Percentiles rank a stretch among this genome's conserved stretches.
Conservation (phyloP, 2,113 vertebrate genomes). For the Crotalus horridus region DNA sequence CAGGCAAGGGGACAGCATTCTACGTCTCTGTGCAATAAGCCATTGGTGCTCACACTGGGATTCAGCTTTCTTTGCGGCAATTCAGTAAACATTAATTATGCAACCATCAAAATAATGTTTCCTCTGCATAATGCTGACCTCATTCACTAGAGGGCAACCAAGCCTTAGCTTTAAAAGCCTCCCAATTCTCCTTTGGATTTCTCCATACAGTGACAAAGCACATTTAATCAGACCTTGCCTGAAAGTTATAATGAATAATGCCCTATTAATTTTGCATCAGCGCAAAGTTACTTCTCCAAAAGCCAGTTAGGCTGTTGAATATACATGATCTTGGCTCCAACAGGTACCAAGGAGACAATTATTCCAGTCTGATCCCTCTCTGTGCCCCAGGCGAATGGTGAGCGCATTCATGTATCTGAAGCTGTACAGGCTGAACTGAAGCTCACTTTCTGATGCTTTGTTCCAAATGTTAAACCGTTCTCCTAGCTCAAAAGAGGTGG, state of each 20-base stretch:
- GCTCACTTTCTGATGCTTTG: neutral
- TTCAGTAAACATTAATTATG: conserved; percentile 68
- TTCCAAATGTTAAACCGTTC: fast-evolving
- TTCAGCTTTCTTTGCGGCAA: conserved; percentile 42
- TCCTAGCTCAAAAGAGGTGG: neutral
- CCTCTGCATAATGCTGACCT: conserved; percentile 76
- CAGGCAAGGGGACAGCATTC: conserved; percentile 15
- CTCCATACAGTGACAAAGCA: conserved; percentile 60
- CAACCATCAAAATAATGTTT: conserved; percentile 64
- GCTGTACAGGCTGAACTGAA: fast-evolving
- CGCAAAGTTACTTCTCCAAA: conserved; percentile 50
- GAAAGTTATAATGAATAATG: conserved; percentile 59
- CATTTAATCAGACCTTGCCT: conserved; percentile 54
- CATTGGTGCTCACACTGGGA: conserved; percentile 40
- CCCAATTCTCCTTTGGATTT: conserved; percentile 60
- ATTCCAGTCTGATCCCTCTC: fast-evolving
- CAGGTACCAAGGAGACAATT: conserved; percentile 18
- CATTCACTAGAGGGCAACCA: conserved; percentile 82
- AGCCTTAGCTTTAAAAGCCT: conserved; percentile 66
- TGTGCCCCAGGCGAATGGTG: neutral
- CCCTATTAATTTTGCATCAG: conserved; percentile 59
- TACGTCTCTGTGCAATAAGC: conserved; percentile 10
- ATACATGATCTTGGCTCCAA: neutral
- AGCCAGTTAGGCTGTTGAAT: conserved; percentile 40
- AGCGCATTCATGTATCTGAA: neutral